These are phyloP conservation scores for Limanda limanda DNA, from an alignment of 2,113 vertebrate species.

Conservation along the genomic window DNA sequence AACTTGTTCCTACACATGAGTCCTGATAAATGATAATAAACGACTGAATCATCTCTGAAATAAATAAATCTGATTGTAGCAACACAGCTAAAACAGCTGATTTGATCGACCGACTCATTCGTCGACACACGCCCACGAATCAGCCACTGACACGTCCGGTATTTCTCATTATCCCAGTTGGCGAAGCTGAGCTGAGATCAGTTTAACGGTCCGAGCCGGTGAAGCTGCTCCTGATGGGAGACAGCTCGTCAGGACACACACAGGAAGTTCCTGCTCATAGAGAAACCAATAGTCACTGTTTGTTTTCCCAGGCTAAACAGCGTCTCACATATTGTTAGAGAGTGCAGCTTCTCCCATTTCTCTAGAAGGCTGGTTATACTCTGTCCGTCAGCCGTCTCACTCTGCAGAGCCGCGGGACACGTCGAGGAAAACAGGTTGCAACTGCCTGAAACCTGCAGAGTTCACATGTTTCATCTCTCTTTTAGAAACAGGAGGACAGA, in stretches of 20 bases:
- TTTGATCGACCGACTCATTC: too few species aligned
- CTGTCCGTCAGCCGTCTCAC: not conserved
- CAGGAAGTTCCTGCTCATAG: constrained; percentile 20
- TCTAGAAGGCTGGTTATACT: too few species aligned
- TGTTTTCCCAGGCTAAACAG: constrained; percentile 6
- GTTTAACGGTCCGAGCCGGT: not conserved
- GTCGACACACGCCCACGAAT: not conserved
- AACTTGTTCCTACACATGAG: too few species aligned
- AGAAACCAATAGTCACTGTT: constrained; percentile 6
- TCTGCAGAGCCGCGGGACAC: not conserved
- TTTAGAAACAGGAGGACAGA: too few species aligned
- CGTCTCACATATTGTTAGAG: not conserved
- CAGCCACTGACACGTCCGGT: not conserved
- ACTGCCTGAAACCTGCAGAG: not conserved
- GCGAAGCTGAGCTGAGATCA: not conserved
- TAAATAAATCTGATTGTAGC: too few species aligned
- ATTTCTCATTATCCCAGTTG: not conserved
- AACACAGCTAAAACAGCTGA: too few species aligned
- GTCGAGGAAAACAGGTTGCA: not conserved
- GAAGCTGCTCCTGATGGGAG: constrained; percentile 7
- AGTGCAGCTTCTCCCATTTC: not conserved
- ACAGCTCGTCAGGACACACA: constrained; percentile 19
- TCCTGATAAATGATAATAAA: too few species aligned
- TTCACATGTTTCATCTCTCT: too few species aligned
- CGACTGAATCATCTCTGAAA: too few species aligned